These are phyloP conservation scores for Drosophila subquinaria DNA, from an alignment of 2,888 invertebrate genomes.

Conservation along the genomic window DNA sequence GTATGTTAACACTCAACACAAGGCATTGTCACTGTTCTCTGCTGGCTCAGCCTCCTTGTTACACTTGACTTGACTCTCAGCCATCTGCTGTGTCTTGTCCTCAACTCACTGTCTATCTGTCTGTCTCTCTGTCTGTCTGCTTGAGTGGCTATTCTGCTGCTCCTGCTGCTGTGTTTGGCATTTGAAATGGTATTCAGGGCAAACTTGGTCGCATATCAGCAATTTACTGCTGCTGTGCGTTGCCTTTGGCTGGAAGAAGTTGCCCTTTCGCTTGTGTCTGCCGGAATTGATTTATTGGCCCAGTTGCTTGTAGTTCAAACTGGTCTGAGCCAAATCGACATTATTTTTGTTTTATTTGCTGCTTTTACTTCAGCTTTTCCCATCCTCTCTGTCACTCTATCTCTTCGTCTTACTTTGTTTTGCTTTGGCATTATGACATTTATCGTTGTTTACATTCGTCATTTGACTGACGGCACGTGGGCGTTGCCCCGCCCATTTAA, in stretches of 20 bases:
- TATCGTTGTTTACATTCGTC: conserved; percentile 55
- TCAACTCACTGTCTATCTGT: conserved; percentile 12
- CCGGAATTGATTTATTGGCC: conserved; percentile 76
- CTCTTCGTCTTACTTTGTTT: conserved; percentile 24
- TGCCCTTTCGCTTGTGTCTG: conserved; percentile 53
- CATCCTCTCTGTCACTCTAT: neutral
- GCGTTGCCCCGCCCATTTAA: conserved; percentile 27
- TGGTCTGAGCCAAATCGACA: conserved; percentile 39
- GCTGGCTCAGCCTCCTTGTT: conserved; percentile 26
- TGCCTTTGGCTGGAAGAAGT: conserved; percentile 36
- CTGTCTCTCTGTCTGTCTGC: conserved; percentile 25
- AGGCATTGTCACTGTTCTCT: conserved; percentile 36
- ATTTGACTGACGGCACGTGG: conserved; percentile 16
- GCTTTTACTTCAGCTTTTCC: neutral
- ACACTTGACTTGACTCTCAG: conserved; percentile 68
- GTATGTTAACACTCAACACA: conserved; percentile 74
- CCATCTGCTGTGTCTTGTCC: conserved; percentile 51
- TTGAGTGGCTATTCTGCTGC: conserved; percentile 66
- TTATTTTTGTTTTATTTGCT: conserved; percentile 35
- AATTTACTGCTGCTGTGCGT: conserved; percentile 6
- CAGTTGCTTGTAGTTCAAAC: conserved; percentile 43
- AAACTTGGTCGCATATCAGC: conserved; percentile 10
- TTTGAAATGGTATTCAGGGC: conserved; percentile 58
- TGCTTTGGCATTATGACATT: conserved; percentile 58
- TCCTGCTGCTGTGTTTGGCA: conserved; percentile 60